Base-by-base conservation (phyloP, 2,113 vertebrate genomes). In the Anarhynchus alexandrinus region DNA sequence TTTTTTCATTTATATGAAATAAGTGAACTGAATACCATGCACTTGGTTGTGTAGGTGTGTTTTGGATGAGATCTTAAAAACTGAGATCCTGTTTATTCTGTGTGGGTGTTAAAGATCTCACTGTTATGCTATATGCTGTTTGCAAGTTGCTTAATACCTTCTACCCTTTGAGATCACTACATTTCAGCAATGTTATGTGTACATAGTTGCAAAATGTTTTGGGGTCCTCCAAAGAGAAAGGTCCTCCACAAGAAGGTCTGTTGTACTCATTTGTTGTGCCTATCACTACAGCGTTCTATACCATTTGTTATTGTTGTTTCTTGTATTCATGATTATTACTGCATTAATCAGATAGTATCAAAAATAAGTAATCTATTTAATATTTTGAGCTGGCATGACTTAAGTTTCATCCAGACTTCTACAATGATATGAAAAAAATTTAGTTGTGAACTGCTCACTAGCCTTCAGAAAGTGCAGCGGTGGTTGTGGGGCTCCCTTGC, bases 11-110 rank as follows among this genome's bases (percentile, higher is more conserved):
- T 90, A 20, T 86, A 34, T 73, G 71, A 93, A 95, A 42, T 78
- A 69, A 92, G 22, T 80, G 83, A 86, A 66, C 49, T 26, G 74
- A 86, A 85, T 88, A 54, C 45, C n/a, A 1, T 51, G 16, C 58
- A 64, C 64, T 94, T 80, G 79, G 7, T 71, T 86, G 6, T 59
- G 85, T 90, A 79, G 92, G 88, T 78, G 67, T 93, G 58, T 94
- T 95, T 93, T 96, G 90, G 85, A 93, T 73, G 62, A 66, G 74
- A 43, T 54, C 42, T 81, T 70, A 72, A 90, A 94, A 94, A 78
- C 42, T 58, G 82, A 88, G 90, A 83, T 86, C 51, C 51, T 88
- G 42, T 94, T 96, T 94, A 69, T 96, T 86, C 54, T 90, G 20
- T 30, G 74, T 83, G 85, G 82, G 79, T 54, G 88, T 86, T 77